Evolutionary conservation across 2,888 invertebrate genomes (phyloP).

Genomic region (Drosophila borborema): DNA sequence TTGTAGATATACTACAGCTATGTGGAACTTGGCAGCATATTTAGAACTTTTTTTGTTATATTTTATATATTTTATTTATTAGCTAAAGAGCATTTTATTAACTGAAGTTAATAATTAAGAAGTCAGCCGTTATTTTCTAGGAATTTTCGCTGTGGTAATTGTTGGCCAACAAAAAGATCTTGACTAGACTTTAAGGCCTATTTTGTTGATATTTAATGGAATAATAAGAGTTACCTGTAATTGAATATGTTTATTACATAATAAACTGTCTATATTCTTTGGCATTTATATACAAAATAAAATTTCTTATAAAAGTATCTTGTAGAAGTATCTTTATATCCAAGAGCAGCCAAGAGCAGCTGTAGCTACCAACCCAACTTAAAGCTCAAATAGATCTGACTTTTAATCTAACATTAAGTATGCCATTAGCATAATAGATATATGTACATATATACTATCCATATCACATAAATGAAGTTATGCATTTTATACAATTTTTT

Average conservation of each 20-base stretch:
- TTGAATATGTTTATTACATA: too few relatives aligned
- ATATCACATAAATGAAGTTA: conserved; percentile 3
- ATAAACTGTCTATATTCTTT: too few relatives aligned
- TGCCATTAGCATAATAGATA: background rate
- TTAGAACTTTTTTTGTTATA: background rate
- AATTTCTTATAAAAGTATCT: too few relatives aligned
- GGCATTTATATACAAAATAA: too few relatives aligned
- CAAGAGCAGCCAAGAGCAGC: background rate
- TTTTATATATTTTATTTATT: background rate
- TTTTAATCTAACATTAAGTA: conserved; percentile 3
- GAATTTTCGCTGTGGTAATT: background rate
- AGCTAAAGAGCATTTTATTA: background rate
- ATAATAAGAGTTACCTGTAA: too few relatives aligned
- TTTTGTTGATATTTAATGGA: too few relatives aligned
- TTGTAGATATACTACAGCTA: background rate
- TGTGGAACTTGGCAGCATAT: background rate
- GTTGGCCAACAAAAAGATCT: background rate
- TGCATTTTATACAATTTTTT: conserved; percentile 15
- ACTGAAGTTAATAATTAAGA: background rate
- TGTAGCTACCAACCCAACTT: background rate
- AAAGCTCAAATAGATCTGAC: background rate
- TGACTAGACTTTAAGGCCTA: too few relatives aligned
- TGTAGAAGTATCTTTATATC: too few relatives aligned
- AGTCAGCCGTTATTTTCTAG: background rate
- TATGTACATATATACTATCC: background rate